Base-by-base conservation (phyloP, 2,113 vertebrate genomes). In the Pelmatolapia mariae region DNA sequence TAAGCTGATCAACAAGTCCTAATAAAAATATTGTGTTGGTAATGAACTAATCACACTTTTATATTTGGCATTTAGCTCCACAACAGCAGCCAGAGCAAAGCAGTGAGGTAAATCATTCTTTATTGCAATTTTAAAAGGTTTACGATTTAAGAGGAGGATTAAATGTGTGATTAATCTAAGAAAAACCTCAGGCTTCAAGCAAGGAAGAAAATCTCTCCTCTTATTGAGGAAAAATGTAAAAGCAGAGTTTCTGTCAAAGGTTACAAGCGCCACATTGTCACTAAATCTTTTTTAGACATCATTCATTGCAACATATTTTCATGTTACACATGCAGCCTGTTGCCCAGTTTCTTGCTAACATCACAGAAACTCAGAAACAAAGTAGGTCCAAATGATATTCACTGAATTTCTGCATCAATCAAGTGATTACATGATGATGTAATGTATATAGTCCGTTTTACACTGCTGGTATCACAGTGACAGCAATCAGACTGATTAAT, bases 391-490 rank as follows among this genome's bases (percentile, higher is more conserved):
- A 56, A 56, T 56, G 22, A 56, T 56, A 26, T 56, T 56, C 22
- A 56, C 0, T 56, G 54, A 56, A 56, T 56, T 56, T 24, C 0
- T 54, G 53, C n/a, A 54, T 54, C n/a, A 54, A 12, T 54, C 1
- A 0, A 24, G n/a, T 54, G 2, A 56, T 56, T 24, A 4, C 53
- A 24, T 56, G 53, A 3, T 3, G 2, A 26, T 26, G 54, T 29
- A 57, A 29, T 57, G 24, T 24, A 57, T 57, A 29, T 57, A 57
- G 3, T 57, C 0, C 0, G 7, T 57, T 29, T 57, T 57, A 1
- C 22, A 57, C 7, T 16, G 0, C 24, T 5, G 24, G 56, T 57
- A 29, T 57, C 24, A 0, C 24, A 29, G 7, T 29, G 24, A 26
- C 4, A 8, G 7, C 54, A 57, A 29, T 29, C 12, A 26, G 54